Evolutionary conservation across 1,140 invertebrate species (phyloP).

Genomic region (Acyrthosiphon pisum): DNA sequence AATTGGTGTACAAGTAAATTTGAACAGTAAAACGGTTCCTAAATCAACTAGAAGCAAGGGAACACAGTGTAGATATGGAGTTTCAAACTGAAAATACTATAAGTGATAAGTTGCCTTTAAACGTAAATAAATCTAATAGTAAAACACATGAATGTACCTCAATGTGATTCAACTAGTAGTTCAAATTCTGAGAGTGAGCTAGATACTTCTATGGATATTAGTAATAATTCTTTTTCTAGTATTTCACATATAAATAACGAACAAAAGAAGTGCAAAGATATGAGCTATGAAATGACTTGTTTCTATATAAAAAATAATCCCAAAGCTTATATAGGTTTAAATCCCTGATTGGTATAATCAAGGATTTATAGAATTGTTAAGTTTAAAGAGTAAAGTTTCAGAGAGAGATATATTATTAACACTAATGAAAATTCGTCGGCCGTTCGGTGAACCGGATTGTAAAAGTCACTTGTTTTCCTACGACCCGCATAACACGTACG

Average conservation of each 20-base stretch:
- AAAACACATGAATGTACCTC: neutral
- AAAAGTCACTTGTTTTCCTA: too few species aligned
- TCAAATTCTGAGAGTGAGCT: conserved; percentile 13
- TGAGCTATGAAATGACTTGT: too few species aligned
- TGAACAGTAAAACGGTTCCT: neutral
- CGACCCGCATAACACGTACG: too few species aligned
- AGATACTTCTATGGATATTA: neutral
- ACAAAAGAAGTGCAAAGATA: too few species aligned
- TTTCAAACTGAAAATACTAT: neutral
- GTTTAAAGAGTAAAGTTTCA: neutral
- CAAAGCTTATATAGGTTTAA: too few species aligned
- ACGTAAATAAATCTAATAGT: conserved; percentile 9
- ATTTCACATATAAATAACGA: neutral
- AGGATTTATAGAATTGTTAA: too few species aligned
- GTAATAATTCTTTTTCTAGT: neutral
- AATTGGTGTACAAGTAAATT: neutral
- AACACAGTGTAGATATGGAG: neutral
- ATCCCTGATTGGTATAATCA: too few species aligned
- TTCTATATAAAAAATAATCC: too few species aligned
- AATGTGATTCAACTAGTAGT: neutral
- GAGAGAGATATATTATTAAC: too few species aligned
- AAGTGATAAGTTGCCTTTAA: neutral
- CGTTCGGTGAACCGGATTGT: too few species aligned
- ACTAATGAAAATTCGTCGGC: too few species aligned
- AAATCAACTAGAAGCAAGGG: neutral